These are phyloP conservation scores for Felis chaus DNA, from an alignment of 2,113 vertebrate species.

Conservation along the genomic window DNA sequence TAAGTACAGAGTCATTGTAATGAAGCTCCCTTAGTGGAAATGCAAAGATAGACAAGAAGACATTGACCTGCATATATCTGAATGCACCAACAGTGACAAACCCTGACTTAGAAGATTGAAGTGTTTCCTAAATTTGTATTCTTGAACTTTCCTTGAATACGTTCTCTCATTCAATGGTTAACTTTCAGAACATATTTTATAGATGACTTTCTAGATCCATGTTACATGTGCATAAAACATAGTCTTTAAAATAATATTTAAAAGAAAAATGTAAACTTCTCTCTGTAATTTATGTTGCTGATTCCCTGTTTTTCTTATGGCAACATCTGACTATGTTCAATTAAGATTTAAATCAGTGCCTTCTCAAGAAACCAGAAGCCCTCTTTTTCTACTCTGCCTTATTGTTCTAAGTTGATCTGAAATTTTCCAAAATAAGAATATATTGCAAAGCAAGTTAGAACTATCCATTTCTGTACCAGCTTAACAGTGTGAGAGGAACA, in stretches of 20 bases:
- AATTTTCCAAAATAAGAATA: neutral
- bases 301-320: neutral
- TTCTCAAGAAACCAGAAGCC: neutral
- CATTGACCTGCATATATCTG: neutral
- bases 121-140: neutral
- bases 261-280: neutral
- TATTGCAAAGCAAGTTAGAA: neutral
- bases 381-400: neutral
- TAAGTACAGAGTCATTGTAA: neutral
- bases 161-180: neutral
- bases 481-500: neutral
- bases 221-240: neutral
- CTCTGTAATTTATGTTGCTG: neutral
- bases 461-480: neutral
- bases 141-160: neutral
- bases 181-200: constrained; percentile 25
- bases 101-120: neutral
- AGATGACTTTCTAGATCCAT: neutral
- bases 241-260: neutral
- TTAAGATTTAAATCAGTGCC: neutral
- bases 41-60: neutral
- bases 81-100: neutral
- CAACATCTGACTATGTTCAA: neutral
- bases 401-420: neutral
- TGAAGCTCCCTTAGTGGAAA: neutral